These are phyloP conservation scores for Drosophila cyrtoloma DNA, from an alignment of 2,888 invertebrate species.

Conservation along the genomic window DNA sequence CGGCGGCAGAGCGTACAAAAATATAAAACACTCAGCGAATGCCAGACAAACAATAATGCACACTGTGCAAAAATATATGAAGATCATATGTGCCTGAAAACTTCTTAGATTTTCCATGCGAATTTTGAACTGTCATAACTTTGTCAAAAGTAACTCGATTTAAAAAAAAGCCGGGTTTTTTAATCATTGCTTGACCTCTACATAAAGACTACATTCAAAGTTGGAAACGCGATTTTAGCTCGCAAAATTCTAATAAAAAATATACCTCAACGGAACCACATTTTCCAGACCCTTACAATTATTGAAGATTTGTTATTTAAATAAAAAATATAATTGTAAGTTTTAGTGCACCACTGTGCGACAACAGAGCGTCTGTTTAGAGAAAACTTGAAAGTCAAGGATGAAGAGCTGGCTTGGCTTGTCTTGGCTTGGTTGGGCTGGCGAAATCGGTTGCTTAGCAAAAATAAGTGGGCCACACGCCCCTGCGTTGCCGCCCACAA, in stretches of 20 bases:
- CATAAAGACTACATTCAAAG: not conserved
- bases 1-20: slow-evolving; percentile 8
- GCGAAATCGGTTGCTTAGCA: slow-evolving; percentile 50
- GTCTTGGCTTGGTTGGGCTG: slow-evolving; percentile 18
- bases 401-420: slow-evolving; percentile 6
- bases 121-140: not conserved
- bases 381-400: slow-evolving; percentile 41
- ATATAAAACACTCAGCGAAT: slow-evolving; percentile 8
- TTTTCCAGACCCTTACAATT: not conserved
- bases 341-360: slow-evolving; percentile 37
- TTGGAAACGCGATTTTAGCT: not conserved
- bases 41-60: not conserved
- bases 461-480: slow-evolving; percentile 43
- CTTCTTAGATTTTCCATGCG: not conserved
- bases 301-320: not conserved
- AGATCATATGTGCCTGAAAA: not conserved
- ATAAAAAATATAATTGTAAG: not conserved
- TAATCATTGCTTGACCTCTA: not conserved
- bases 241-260: not conserved
- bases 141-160: not conserved
- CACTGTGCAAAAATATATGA: not conserved
- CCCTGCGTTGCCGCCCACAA: slow-evolving; percentile 19
- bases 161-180: not conserved
- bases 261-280: not conserved
- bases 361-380: slow-evolving; percentile 31